phyloP scores from a whole-genome alignment of 1,140 invertebrate species.

The Melipona quadrifasciata region DNA sequence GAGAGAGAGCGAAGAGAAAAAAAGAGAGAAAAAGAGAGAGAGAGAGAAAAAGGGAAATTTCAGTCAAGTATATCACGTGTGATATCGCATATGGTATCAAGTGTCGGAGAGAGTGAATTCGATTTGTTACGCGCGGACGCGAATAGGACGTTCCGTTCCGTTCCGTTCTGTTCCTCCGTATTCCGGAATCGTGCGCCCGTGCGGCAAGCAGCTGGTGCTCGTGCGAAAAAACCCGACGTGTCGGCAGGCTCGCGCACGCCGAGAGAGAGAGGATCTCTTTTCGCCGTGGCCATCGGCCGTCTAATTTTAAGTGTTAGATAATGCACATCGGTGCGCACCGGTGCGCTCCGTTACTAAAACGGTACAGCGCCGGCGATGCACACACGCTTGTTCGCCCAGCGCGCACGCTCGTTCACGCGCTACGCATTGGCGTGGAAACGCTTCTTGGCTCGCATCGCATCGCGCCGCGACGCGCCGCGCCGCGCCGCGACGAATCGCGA shows the following conservation, averaged over 20 bases:
- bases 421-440: constrained; percentile 19
- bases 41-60: neutral
- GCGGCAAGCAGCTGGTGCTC: neutral
- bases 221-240: constrained; percentile 17
- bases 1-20: neutral
- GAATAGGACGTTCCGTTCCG: too few species aligned
- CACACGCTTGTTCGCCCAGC: constrained; percentile 11
- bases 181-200: too few species aligned
- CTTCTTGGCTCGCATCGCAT: neutral
- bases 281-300: constrained; percentile 61
- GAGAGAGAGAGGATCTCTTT: constrained; percentile 31
- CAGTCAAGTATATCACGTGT: constrained; percentile 31
- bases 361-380: constrained; percentile 66
- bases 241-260: neutral
- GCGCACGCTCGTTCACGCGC: constrained; percentile 26
- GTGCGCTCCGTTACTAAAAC: constrained; percentile 77
- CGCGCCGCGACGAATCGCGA: neutral
- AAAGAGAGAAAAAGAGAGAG: neutral
- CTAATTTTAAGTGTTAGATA: constrained; percentile 83
- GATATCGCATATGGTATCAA: constrained; percentile 10
- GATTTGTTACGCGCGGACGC: neutral
- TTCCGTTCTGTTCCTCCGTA: too few species aligned
- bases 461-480: neutral
- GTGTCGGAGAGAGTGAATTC: constrained; percentile 47
- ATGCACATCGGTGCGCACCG: constrained; percentile 73